Base-by-base conservation (phyloP, 2,888 invertebrate genomes). In the Drosophila imparisetae region DNA sequence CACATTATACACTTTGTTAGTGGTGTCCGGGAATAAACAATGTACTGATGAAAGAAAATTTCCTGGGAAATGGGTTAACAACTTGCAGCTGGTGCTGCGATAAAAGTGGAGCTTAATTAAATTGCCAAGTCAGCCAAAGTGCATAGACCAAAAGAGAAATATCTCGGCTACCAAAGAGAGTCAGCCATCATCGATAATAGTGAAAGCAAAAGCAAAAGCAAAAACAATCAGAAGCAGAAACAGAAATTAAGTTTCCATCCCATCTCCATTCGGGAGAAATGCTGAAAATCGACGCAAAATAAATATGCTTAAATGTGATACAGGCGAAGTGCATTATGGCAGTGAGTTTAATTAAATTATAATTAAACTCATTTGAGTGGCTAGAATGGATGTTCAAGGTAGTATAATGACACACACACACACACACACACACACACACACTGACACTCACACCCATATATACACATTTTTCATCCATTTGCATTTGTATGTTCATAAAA, bases 321-420 rank as follows among this genome's bases (percentile, higher is more conserved):
- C 83, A 83, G 70, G 89, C 60, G 83, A 86, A 86, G 80, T 89
- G 88, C 89, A 87, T 89, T 90, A 86, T 85, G 81, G 85, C 76
- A 69, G 72, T 66, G 76, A 83, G 75, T 86, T 84, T 88, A 86
- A 89, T 90, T 86, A 84, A 90, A 88, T 89, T 90, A 89, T 89
- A 88, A 88, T 89, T 90, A 89, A 89, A 90, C 90, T 84, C 79
- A 81, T 87, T 86, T 72, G 30, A 69, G 58, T 76, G 67, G 49
- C 66, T 45, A 13, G 53, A 11, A 53, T 27, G 57, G 11, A 62
- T 10, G 8, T 57, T 29, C 29, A 38, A 40, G 29, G 36, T 52
- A n/a, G 42, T 21, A 36, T 36, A 58, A 60, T 48, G 40, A 59
- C 36, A 42, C 27, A 49, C 66, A 40, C 53, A 63, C 62, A 63